Base-by-base conservation (phyloP, 2,797 vertebrate genomes). In the Phataginus tetradactyla region DNA sequence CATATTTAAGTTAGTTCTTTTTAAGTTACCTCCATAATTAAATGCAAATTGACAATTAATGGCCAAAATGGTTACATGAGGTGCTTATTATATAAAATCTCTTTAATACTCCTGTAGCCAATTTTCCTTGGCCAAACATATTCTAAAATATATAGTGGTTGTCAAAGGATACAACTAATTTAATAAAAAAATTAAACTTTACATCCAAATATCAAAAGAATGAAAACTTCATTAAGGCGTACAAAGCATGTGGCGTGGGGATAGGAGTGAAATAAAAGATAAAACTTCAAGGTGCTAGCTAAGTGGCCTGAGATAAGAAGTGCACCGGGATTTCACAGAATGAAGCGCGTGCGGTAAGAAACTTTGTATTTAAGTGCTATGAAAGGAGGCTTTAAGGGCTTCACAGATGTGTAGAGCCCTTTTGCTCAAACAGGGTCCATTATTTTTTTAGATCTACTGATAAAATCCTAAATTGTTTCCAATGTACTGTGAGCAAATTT, bases 401-500 rank as follows among this genome's bases (percentile, higher is more conserved):
- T 61, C 49, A 39, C 1, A 63, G 45, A 49, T 21, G 0, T 75
- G 8, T 55, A 39, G 20, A 39, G 1, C 15, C 5, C 14, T 80
- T 86, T 79, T 5, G 42, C 18, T 23, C 17, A 37, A 85, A 51
- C 8, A n/a, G 89, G 37, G 64, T 25, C 9, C 4, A 27, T 11
- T 20, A 42, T 20, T 51, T 61, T 96, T 84, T 77, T 75, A 53
- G 9, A 68, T 89, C 7, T 37, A 59, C 37, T 72, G 37, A 66
- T 79, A 88, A 80, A 79, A 18, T 91, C 61, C 79, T 66, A 66
- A 92, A 45, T 66, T 66, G 25, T 95, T 92, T 93, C 32, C 25
- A 91, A 37, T 91, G 32, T 66, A 66, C 20, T 59, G 12, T 85
- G 57, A 93, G 29, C n/a, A 77, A 93, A 92, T 42, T 34, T 89